Evolutionary conservation across 2,113 vertebrate species (phyloP).

Genomic region (Ptilonorhynchus violaceus): DNA sequence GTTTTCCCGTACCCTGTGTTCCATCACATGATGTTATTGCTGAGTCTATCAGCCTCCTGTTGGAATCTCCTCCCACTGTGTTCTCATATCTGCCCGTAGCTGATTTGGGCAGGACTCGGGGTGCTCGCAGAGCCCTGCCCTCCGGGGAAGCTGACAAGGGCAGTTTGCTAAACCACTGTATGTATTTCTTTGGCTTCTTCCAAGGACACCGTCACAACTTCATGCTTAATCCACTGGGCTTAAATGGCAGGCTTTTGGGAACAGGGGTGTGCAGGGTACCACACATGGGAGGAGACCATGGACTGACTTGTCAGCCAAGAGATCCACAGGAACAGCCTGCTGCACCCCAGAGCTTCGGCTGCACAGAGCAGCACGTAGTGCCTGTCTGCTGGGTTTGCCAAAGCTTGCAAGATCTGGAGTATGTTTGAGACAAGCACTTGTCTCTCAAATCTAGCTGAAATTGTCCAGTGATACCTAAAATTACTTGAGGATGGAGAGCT

Average conservation of each 20-base stretch:
- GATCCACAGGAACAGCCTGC: fast-evolving
- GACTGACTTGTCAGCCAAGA: not conserved
- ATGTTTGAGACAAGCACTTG: not conserved
- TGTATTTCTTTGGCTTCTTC: not conserved
- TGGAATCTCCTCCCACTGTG: not conserved
- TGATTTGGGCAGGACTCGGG: not conserved
- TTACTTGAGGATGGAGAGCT: not conserved
- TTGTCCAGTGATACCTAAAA: not conserved
- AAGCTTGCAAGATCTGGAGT: not conserved
- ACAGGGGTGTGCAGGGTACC: not conserved
- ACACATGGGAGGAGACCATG: fast-evolving
- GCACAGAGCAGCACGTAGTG: fast-evolving
- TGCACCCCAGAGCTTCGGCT: not conserved
- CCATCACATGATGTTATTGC: not conserved
- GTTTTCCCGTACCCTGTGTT: not conserved
- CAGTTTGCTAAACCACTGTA: fast-evolving
- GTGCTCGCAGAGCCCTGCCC: fast-evolving
- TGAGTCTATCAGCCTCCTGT: not conserved
- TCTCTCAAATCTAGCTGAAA: not conserved
- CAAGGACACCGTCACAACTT: fast-evolving
- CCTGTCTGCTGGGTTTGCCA: not conserved
- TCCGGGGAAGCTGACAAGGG: not conserved
- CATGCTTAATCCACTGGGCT: not conserved
- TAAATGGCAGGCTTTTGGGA: too few relatives aligned
- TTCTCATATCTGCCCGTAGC: fast-evolving